phyloP scores from a whole-genome alignment of 2,888 invertebrate species.

The Mythimna albipuncta region DNA sequence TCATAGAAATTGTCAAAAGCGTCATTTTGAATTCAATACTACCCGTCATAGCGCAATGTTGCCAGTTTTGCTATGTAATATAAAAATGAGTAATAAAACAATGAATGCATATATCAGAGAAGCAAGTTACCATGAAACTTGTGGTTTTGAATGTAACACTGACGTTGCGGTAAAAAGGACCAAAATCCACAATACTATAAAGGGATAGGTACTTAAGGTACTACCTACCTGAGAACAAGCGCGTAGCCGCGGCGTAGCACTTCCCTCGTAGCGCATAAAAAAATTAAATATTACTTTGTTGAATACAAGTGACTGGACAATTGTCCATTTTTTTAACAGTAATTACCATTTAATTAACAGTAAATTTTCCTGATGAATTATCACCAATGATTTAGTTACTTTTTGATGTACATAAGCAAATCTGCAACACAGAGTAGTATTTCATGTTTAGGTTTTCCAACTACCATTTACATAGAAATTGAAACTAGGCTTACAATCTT shows the following conservation, averaged over 20 bases:
- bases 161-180: constrained; percentile 22
- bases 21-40: constrained; percentile 2
- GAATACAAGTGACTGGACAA: neutral
- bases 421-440: too few species aligned
- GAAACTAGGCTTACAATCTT: too few species aligned
- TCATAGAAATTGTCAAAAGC: neutral
- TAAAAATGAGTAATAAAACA: constrained; percentile 5
- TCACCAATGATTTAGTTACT: too few species aligned
- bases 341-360: too few species aligned
- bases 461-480: too few species aligned
- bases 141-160: constrained; percentile 24
- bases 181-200: neutral
- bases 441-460: too few species aligned
- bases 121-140: constrained; percentile 37
- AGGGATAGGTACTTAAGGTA: too few species aligned
- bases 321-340: too few species aligned
- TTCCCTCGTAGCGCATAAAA: constrained; percentile 21
- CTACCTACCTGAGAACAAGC: neutral
- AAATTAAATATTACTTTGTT: neutral
- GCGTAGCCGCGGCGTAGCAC: constrained; percentile 35
- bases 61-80: neutral
- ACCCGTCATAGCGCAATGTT: neutral
- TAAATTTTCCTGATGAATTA: too few species aligned
- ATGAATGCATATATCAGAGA: neutral
- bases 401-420: too few species aligned